phyloP scores from a whole-genome alignment of 2,113 vertebrate species.

The Calidris pugnax region DNA sequence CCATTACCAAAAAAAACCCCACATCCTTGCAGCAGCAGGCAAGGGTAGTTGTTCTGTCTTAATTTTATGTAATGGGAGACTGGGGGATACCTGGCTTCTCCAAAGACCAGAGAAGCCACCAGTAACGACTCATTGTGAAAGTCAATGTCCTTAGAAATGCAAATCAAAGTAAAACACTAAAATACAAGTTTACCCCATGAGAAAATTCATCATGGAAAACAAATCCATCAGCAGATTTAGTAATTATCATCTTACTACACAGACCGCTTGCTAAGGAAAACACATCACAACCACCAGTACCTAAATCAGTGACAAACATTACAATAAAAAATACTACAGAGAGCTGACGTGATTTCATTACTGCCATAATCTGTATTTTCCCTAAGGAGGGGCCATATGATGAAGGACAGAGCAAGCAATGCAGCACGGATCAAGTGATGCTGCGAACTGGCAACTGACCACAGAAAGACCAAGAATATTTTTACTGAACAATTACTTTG shows the following conservation, averaged over 20 bases:
- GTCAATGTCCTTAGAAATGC: background rate
- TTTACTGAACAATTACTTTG: background rate
- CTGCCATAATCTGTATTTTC: background rate
- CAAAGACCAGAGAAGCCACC: background rate
- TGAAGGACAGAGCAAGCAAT: background rate
- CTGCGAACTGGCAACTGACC: background rate
- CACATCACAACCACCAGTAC: background rate
- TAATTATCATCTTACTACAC: background rate
- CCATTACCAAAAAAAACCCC: background rate
- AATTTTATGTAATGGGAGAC: background rate
- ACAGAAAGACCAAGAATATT: background rate
- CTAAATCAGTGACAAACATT: background rate
- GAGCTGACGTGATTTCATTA: background rate
- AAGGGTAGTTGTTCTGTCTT: background rate
- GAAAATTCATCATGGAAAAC: slow-evolving; percentile 5
- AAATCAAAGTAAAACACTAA: background rate
- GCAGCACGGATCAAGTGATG: background rate
- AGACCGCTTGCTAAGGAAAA: background rate
- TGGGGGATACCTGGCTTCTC: background rate
- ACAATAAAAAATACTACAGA: background rate
- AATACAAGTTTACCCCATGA: background rate
- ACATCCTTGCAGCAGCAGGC: background rate
- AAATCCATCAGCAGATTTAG: background rate
- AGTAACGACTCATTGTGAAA: background rate
- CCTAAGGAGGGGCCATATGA: background rate